A percentile compares a stretch with the other conserved stretches of the same genome.
phyloP scores from a whole-genome alignment of 2,888 invertebrate species.

The Gisinianus flammeolus region DNA sequence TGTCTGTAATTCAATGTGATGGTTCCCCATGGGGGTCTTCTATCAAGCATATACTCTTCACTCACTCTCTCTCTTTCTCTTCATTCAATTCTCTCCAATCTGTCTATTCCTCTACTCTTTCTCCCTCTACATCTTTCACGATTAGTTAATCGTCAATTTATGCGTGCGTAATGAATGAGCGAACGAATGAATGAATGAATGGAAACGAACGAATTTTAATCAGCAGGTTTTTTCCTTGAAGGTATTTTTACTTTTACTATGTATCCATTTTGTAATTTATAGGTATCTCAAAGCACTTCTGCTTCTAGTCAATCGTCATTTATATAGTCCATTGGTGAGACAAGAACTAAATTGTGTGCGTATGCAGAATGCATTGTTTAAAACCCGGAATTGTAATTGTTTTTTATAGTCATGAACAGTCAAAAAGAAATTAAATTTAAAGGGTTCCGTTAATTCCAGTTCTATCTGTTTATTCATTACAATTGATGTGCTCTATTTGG shows the following conservation, averaged over 20 bases:
- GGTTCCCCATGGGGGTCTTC: slow-evolving; percentile 19
- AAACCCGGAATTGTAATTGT: too few species aligned
- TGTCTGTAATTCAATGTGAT: slow-evolving; percentile 33
- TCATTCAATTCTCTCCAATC: not conserved
- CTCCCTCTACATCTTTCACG: slow-evolving; percentile 28
- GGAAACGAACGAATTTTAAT: slow-evolving; percentile 30
- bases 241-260: not conserved
- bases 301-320: too few species aligned
- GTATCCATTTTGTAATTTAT: not conserved
- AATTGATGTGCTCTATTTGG: too few species aligned
- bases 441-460: too few species aligned
- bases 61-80: not conserved
- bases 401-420: too few species aligned
- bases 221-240: not conserved
- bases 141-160: slow-evolving; percentile 34
- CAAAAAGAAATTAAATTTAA: too few species aligned
- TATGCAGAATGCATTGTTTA: too few species aligned
- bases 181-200: slow-evolving; percentile 29
- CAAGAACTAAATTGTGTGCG: too few species aligned
- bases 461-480: too few species aligned
- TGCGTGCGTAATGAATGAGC: slow-evolving; percentile 18
- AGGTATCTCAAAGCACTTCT: too few species aligned
- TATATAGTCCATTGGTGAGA: too few species aligned
- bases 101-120: not conserved
- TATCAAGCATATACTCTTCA: not conserved